phyloP scores from a whole-genome alignment of 2,888 invertebrate genomes.

The Hemaris fuciformis region DNA sequence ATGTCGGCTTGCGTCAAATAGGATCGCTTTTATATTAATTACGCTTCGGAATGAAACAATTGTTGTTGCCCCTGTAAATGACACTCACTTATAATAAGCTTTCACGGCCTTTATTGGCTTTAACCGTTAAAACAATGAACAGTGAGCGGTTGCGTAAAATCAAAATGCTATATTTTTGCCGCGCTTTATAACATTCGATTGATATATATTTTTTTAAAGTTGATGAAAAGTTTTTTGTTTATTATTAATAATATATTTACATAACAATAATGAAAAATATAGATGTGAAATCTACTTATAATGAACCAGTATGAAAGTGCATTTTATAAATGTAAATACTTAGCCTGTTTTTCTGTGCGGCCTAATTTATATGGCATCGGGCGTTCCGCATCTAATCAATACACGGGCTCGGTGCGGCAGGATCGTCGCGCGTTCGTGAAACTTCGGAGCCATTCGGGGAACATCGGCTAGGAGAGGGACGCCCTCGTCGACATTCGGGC shows the following conservation, averaged over 20 bases:
- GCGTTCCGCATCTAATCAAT: conserved; percentile 82
- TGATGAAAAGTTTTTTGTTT: background rate
- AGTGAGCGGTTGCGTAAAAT: background rate
- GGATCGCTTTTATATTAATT: conserved; percentile 57
- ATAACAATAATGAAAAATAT: background rate
- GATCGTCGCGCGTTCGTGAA: conserved; percentile 56
- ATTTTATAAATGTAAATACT: conserved; percentile 37
- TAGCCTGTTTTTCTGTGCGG: conserved; percentile 74
- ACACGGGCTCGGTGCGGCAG: conserved; percentile 71
- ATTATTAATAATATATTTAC: background rate
- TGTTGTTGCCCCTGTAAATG: conserved; percentile 26
- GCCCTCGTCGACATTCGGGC: conserved; percentile 59
- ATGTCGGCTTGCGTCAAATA: conserved; percentile 63
- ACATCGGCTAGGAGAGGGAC: conserved; percentile 49
- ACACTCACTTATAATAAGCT: background rate
- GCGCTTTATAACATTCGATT: background rate
- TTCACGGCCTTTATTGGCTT: background rate
- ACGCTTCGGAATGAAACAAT: conserved; percentile 38
- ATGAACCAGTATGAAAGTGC: conserved; percentile 2
- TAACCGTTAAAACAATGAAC: background rate
- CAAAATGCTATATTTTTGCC: background rate
- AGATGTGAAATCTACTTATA: conserved; percentile 8
- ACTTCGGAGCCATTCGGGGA: conserved; percentile 56
- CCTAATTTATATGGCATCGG: conserved; percentile 81
- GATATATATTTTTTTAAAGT: background rate